Evolutionary conservation across 2,797 vertebrate genomes (phyloP), one percentile per base, ranked within the genome.

Genomic region (Pipistrellus nathusii): DNA sequence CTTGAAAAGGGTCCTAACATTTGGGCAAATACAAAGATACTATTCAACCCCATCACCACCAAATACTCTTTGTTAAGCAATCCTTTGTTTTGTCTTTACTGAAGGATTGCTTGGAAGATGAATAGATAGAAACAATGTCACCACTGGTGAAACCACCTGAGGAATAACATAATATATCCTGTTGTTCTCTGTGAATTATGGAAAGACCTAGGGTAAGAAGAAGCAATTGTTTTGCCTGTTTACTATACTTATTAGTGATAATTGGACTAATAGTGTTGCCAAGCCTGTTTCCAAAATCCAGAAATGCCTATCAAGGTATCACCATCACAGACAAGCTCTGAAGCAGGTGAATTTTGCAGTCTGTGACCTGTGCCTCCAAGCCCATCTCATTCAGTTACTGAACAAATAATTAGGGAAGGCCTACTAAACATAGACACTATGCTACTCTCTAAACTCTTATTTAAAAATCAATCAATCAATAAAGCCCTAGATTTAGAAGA

Each of bases 21-120:
- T 87, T 77, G 35, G 41, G 66, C 66, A 94, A 92, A 88, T 84
- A 92, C 83, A 96, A 92, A 81, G 66, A 81, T 95, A 72, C 82
- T 64, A 53, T 93, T 94, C 86, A 95, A 25, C 48, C 32, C 76
- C 53, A 81, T 88, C 72, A 92, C 30, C 11, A 71, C 23, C 72
- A 93, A 80, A 72, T 78, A 73, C 46, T 53, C 73, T 53, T 85
- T 71, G 66, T 69, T 77, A 83, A 85, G 55, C 55, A 91, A 88
- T 68, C 91, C 76, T 84, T 51, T 95, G 88, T 90, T 93, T 92
- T 88, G 69, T 87, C n/a, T 66, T 86, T 80, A 64, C 14, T 90
- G 27, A 68, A 92, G 44, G 38, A 48, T 91, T 91, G 44, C 66
- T 71, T 10, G 41, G 76, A 90, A 93, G 35, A 93, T 48, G 55